These are phyloP conservation scores for Sternotherus odoratus DNA, from an alignment of 2,797 vertebrate species.

Conservation along the genomic window DNA sequence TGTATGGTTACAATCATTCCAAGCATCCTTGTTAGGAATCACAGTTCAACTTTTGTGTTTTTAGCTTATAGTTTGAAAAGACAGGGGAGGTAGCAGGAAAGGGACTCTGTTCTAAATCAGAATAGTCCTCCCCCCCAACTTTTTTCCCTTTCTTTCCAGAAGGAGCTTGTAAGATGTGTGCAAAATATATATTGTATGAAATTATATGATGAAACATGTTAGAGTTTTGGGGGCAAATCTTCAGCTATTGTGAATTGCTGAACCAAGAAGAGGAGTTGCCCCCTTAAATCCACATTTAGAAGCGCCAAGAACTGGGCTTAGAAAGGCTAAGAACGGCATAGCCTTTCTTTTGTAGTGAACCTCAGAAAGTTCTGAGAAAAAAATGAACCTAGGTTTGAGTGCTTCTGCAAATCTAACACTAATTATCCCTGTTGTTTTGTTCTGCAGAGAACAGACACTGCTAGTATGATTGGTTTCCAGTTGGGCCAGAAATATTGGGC, in stretches of 20 bases:
- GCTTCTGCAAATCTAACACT: not conserved
- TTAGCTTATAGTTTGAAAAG: not conserved
- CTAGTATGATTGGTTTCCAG: constrained; percentile 5
- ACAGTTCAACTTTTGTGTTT: not conserved
- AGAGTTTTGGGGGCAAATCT: not conserved
- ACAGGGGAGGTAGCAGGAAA: not conserved
- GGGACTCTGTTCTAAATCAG: not conserved
- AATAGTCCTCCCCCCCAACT: not conserved
- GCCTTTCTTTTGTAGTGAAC: not conserved
- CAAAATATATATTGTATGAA: not conserved
- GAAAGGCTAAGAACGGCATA: not conserved
- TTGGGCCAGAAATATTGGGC: not conserved
- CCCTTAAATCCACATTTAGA: accelerated
- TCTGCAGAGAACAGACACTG: not conserved
- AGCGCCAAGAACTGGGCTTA: not conserved
- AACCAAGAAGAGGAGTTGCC: not conserved
- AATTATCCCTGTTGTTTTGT: not conserved
- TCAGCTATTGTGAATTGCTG: not conserved
- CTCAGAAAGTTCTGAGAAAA: not conserved
- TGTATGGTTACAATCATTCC: not conserved
- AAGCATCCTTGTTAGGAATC: not conserved
- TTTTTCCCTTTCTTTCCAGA: not conserved
- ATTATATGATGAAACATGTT: not conserved
- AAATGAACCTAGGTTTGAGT: not conserved
- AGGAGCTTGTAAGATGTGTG: not conserved